A percentile compares a stretch with the other conserved stretches of the same genome.
Evolutionary conservation across 2,888 invertebrate species (phyloP).

Genomic region (Latrodectus elegans): DNA sequence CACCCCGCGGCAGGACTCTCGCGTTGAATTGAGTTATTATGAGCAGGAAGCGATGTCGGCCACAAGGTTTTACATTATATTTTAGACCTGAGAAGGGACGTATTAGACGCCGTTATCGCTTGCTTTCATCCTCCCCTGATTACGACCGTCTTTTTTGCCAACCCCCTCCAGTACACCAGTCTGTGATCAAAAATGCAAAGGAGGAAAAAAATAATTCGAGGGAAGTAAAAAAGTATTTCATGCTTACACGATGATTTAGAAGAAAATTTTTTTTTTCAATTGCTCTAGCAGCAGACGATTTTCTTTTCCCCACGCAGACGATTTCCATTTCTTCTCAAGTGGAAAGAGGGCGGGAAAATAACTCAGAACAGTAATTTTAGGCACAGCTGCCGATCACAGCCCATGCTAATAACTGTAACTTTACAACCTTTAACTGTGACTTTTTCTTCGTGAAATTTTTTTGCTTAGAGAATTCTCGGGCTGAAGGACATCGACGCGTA

Average conservation of each 20-base stretch:
- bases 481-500: constrained; percentile 28
- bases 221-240: constrained; percentile 14
- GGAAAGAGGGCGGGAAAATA: constrained; percentile 32
- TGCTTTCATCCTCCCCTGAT: constrained; percentile 47
- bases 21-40: constrained; percentile 67
- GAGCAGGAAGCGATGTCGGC: constrained; percentile 61
- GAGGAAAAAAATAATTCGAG: constrained; percentile 9
- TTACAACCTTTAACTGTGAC: constrained; percentile 9
- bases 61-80: constrained; percentile 62
- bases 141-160: constrained; percentile 19
- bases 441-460: neutral
- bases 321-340: constrained; percentile 14
- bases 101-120: constrained; percentile 59
- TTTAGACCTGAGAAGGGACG: constrained; percentile 38
- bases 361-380: constrained; percentile 46
- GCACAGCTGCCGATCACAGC: constrained; percentile 49
- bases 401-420: constrained; percentile 59
- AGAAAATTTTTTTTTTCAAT: constrained; percentile 5
- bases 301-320: constrained; percentile 20
- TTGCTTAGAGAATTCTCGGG: neutral
- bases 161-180: constrained; percentile 14
- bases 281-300: constrained; percentile 6
- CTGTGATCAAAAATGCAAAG: constrained; percentile 28
- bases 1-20: constrained; percentile 35
- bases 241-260: constrained; percentile 48